Percentiles rank a stretch among this genome's conserved stretches.
Evolutionary conservation across 2,888 invertebrate genomes (phyloP).

Genomic region (Esperia sulphurella): DNA sequence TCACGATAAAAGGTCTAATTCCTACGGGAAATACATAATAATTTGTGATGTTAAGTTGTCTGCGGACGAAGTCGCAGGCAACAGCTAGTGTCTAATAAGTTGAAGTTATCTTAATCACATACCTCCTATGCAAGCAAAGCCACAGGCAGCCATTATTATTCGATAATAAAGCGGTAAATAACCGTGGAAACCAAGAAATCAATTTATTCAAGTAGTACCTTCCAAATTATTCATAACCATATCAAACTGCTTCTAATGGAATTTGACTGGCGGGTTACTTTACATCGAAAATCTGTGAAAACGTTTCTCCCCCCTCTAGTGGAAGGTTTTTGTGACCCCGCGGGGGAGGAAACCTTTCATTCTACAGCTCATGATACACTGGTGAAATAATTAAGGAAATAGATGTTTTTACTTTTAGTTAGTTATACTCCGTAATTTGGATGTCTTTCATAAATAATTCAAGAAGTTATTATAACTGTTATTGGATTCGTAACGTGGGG

Average conservation of each 20-base stretch:
- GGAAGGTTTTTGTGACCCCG: too few species aligned
- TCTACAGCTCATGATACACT: too few species aligned
- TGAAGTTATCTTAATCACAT: too few species aligned
- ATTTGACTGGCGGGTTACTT: not conserved
- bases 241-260: slow-evolving; percentile 1
- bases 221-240: slow-evolving; percentile 9
- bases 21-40: too few species aligned
- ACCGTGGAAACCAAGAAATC: slow-evolving; percentile 1
- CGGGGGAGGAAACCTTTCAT: too few species aligned
- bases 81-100: too few species aligned
- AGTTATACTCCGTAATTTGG: slow-evolving; percentile 3
- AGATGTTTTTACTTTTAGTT: slow-evolving; percentile 7
- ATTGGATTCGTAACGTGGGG: not conserved
- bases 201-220: slow-evolving; percentile 1
- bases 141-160: not conserved
- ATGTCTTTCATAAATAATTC: slow-evolving; percentile 7
- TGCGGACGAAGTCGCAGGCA: too few species aligned
- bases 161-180: not conserved
- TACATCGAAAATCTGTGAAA: too few species aligned
- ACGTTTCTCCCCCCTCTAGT: too few species aligned
- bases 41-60: too few species aligned
- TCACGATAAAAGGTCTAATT: too few species aligned
- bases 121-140: not conserved
- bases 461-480: not conserved
- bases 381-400: not conserved